Evolutionary conservation across 2,888 invertebrate species (phyloP).

Genomic region (Lydus trimaculatus): DNA sequence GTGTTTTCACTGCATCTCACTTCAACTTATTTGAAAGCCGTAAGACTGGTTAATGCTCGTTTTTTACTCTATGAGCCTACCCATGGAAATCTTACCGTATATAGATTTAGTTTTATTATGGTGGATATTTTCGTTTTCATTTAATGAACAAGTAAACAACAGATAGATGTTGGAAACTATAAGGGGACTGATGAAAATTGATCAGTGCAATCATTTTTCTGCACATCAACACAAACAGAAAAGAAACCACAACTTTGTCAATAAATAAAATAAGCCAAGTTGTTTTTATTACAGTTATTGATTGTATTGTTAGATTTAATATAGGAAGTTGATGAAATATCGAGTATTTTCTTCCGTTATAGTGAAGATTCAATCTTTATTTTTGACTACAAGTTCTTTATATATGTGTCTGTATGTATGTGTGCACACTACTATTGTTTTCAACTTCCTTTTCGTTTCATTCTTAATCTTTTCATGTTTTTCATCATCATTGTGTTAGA

Average conservation of each 20-base stretch:
- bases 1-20: too few species aligned
- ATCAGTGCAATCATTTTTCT: too few species aligned
- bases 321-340: constrained; percentile 10
- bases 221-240: background rate
- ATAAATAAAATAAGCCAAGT: constrained; percentile 40
- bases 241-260: constrained; percentile 9
- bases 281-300: constrained; percentile 41
- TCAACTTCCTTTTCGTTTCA: background rate
- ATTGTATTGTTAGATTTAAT: constrained; percentile 26
- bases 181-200: background rate
- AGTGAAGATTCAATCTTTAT: constrained; percentile 2
- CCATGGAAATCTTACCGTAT: too few species aligned
- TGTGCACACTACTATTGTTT: constrained; percentile 4
- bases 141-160: too few species aligned
- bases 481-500: constrained; percentile 15
- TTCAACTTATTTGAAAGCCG: too few species aligned
- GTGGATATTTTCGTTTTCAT: too few species aligned
- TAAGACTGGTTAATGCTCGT: too few species aligned
- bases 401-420: background rate
- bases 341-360: constrained; percentile 1
- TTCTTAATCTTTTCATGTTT: background rate
- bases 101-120: too few species aligned
- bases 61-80: too few species aligned
- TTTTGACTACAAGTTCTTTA: background rate
- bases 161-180: too few species aligned